phyloP scores from a whole-genome alignment of 2,797 vertebrate species.

The Molossus alvarezi region DNA sequence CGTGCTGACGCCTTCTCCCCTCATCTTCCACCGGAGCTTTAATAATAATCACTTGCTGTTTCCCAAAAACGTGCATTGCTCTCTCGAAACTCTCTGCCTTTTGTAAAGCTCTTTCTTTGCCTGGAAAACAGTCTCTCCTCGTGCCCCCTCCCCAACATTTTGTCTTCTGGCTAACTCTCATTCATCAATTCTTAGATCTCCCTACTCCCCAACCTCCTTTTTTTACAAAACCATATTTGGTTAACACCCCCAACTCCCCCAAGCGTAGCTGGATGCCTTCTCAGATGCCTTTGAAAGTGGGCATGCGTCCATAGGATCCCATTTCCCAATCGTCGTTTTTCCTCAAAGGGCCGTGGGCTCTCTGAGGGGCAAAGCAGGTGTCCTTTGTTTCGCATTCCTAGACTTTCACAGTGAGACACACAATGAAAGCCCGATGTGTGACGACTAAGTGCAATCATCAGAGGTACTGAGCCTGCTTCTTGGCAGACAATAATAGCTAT shows the following conservation, averaged over 20 bases:
- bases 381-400: neutral
- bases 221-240: neutral
- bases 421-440: neutral
- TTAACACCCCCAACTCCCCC: neutral
- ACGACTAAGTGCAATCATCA: neutral
- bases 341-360: neutral
- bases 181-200: neutral
- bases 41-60: neutral
- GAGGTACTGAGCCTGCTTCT: neutral
- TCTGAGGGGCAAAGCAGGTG: neutral
- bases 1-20: neutral
- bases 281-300: neutral
- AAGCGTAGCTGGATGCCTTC: neutral
- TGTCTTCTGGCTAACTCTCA: neutral
- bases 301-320: neutral
- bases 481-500: neutral
- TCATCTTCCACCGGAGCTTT: neutral
- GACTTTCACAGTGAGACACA: neutral
- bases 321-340: neutral
- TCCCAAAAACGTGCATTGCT: neutral
- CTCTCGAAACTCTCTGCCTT: neutral
- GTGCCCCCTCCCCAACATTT: neutral
- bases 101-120: neutral
- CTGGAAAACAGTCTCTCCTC: neutral
- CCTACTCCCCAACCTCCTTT: accelerated